Base-by-base conservation (phyloP, 2,113 vertebrate species). In the Parotia lawesii region DNA sequence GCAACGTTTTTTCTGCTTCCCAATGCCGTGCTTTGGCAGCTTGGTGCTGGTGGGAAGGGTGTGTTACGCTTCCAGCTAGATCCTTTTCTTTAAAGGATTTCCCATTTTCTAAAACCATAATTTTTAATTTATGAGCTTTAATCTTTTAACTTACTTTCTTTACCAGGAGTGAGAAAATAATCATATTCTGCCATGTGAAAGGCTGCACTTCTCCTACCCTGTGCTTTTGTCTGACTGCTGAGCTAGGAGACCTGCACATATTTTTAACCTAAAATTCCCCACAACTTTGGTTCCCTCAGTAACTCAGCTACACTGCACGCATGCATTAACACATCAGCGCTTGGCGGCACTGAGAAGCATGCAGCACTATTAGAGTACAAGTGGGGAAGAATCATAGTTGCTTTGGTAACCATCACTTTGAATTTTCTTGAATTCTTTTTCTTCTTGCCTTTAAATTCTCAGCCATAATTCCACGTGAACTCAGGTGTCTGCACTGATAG, bases 351-450 rank as follows among this genome's bases (percentile, higher is more conserved):
- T 19, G 51, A 56, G 57, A 60, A 86, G 54, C 37, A 50, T 4
- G 21, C 42, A 94, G 58, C 33, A 65, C 45, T 47, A 31, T 50
- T 45, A 12, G 16, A 90, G 54, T 9, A 50, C 27, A 73, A 91
- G 22, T 23, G 8, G 21, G 13, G 56, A 89, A 80, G 74, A 83
- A 77, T 87, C 74, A n/a, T 29, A 85, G 90, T 89, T 95, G 84
- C 94, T 96, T 87, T 91, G 79, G 96, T 92, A 96, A 96, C 87
- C 85, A 71, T 28, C 50, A 58, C 61, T 93, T 71, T 17, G 57
- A 72, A 61, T 66, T 85, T 85, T 40, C 62, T 47, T 45, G 38
- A n/a, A 21, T 40, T 76, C 67, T 21, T 29, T 65, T 10, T 11
- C 29, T 31, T 31, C 33, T 79, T 66, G 20, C 33, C 71, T 64